A percentile compares a stretch with the other conserved stretches of the same genome.
Conservation (phyloP, 2,113 vertebrate species). For the Galeopterus variegatus region DNA sequence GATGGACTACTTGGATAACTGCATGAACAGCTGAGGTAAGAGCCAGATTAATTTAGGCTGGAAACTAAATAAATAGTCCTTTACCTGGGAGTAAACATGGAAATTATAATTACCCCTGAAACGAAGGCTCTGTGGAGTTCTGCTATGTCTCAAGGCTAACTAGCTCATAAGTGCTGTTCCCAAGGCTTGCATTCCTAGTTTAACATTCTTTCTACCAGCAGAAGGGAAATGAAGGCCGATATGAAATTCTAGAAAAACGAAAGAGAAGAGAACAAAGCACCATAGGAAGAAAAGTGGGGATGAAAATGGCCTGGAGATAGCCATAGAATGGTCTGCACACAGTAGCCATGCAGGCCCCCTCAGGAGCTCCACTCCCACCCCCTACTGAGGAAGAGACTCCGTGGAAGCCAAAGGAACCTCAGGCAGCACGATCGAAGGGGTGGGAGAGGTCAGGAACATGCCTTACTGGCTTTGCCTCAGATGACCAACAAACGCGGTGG, state of each 20-base stretch:
- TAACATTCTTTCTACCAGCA: background rate
- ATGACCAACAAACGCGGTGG: background rate
- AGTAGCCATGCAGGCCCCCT: background rate
- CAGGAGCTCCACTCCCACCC: background rate
- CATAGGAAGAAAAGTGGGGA: background rate
- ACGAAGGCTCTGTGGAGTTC: background rate
- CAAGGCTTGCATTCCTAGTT: background rate
- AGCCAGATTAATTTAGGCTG: background rate
- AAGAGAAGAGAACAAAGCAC: background rate
- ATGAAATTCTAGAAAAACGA: slow-evolving; percentile 18
- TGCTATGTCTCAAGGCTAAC: background rate
- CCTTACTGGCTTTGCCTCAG: background rate
- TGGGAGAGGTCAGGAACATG: background rate
- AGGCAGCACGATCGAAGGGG: background rate
- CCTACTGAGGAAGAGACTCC: background rate
- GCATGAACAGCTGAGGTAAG: background rate
- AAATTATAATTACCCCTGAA: background rate
- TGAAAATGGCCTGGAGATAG: background rate
- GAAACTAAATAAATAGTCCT: background rate
- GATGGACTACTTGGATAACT: background rate
- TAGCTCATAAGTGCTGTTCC: background rate
- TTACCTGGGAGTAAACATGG: background rate
- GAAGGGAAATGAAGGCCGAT: background rate
- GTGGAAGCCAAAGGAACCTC: background rate
- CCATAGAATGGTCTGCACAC: background rate